These are phyloP conservation scores for Leptopilina syphax DNA, from an alignment of 2,888 invertebrate genomes.

Conservation along the genomic window DNA sequence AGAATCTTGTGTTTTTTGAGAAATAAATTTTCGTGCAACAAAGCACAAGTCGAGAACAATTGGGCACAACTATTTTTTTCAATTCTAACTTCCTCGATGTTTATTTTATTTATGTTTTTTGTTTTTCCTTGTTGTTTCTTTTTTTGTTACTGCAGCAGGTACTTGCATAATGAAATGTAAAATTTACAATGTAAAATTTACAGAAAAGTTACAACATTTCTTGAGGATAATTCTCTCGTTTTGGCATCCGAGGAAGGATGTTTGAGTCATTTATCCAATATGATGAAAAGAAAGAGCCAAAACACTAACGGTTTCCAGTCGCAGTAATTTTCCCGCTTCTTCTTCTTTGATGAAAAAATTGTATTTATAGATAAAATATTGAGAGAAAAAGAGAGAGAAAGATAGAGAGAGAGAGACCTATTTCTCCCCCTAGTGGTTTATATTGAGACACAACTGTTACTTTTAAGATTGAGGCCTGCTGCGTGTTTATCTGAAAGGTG, in stretches of 20 bases:
- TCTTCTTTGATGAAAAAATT: background rate
- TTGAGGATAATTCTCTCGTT: background rate
- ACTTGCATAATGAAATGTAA: background rate
- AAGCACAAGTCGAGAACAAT: no score
- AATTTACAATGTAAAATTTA: background rate
- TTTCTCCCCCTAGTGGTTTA: background rate
- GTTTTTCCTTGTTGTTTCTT: background rate
- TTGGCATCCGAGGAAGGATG: background rate
- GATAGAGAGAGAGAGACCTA: background rate
- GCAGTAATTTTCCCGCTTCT: conserved; percentile 12
- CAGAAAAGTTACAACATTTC: background rate
- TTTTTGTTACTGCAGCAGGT: conserved; percentile 10
- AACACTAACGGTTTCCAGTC: conserved; percentile 6
- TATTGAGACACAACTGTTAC: conserved; percentile 6
- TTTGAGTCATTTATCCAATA: background rate
- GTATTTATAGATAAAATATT: no score
- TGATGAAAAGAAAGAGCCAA: conserved; percentile 17
- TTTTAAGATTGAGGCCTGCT: conserved; percentile 30
- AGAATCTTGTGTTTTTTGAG: no score
- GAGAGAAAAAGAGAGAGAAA: no score
- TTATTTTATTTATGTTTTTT: no score
- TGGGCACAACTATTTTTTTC: no score
- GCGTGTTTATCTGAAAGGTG: conserved; percentile 33
- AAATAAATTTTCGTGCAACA: no score
- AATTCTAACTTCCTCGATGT: no score